phyloP scores from a whole-genome alignment of 2,888 invertebrate genomes.

The Heliconius aoede region DNA sequence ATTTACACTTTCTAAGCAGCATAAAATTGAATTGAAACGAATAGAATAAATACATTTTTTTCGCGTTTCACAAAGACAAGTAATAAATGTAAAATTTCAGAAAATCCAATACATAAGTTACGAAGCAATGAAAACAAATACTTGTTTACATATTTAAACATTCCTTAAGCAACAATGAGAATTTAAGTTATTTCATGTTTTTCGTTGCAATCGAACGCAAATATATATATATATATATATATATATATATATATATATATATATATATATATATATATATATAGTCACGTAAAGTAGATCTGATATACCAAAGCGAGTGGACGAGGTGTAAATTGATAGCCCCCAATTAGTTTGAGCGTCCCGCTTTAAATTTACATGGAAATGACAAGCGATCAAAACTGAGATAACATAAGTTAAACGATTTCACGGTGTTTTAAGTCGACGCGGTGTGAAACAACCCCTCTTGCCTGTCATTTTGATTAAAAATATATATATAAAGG shows the following conservation, averaged over 20 bases:
- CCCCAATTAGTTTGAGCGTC: slow-evolving; percentile 13
- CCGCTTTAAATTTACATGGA: slow-evolving; percentile 20
- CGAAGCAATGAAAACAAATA: background rate
- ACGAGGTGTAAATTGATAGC: slow-evolving; percentile 14
- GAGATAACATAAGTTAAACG: slow-evolving; percentile 21
- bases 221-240: background rate
- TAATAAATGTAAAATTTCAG: background rate
- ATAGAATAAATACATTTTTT: background rate
- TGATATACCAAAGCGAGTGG: background rate
- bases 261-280: background rate
- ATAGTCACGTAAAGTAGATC: background rate
- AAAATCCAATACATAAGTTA: background rate
- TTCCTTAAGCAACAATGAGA: background rate
- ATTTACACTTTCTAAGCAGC: background rate
- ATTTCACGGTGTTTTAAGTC: slow-evolving; percentile 17
- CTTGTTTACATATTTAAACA: slow-evolving; percentile 4
- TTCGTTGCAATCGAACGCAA: background rate
- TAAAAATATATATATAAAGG: slow-evolving; percentile 10
- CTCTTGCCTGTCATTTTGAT: background rate
- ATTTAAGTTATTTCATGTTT: slow-evolving; percentile 7
- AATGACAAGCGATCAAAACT: slow-evolving; percentile 20
- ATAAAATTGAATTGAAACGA: background rate
- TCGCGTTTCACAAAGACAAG: background rate
- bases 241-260: background rate
- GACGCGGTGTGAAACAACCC: background rate